Conservation (phyloP, 2,888 invertebrate species). For the Drosophila mettleri region DNA sequence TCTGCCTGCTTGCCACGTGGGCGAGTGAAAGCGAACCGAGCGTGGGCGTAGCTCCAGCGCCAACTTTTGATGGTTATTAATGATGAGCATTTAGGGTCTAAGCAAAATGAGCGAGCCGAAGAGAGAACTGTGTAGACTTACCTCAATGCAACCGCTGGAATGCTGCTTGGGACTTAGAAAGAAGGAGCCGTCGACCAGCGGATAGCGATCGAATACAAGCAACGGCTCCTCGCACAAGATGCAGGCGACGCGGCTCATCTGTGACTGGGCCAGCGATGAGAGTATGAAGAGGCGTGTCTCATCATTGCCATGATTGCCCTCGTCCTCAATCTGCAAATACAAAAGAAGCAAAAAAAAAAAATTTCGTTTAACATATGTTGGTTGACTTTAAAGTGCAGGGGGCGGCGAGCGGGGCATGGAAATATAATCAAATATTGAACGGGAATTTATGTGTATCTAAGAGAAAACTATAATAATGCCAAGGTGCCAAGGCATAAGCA, state of each 20-base stretch:
- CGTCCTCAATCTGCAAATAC: constrained; percentile 95
- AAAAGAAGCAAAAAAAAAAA: constrained; percentile 53
- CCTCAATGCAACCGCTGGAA: constrained; percentile 94
- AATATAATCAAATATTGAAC: constrained; percentile 38
- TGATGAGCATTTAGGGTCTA: constrained; percentile 48
- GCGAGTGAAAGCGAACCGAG: constrained; percentile 69
- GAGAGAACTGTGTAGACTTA: constrained; percentile 84
- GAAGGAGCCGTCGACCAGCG: constrained; percentile 98
- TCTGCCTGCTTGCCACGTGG: constrained; percentile 64
- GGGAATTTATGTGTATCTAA: constrained; percentile 32
- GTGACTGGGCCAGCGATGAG: constrained; percentile 96
- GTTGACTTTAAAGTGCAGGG: constrained; percentile 21
- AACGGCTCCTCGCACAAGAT: constrained; percentile 95
- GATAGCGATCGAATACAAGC: constrained; percentile 98
- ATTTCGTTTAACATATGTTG: constrained; percentile 25
- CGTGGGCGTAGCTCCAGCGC: constrained; percentile 51
- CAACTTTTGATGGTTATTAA: constrained; percentile 66
- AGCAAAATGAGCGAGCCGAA: background rate
- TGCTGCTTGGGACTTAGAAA: constrained; percentile 98
- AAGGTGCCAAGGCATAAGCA: constrained; percentile 51
- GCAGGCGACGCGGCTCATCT: constrained; percentile 93
- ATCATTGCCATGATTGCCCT: constrained; percentile 99
- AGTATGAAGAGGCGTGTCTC: constrained; percentile 98
- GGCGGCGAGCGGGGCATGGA: background rate
- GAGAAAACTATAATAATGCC: constrained; percentile 46